A percentile compares a stretch with the other conserved stretches of the same genome.
phyloP scores from a whole-genome alignment of 1,140 invertebrate genomes.

The Chionoecetes opilio region DNA sequence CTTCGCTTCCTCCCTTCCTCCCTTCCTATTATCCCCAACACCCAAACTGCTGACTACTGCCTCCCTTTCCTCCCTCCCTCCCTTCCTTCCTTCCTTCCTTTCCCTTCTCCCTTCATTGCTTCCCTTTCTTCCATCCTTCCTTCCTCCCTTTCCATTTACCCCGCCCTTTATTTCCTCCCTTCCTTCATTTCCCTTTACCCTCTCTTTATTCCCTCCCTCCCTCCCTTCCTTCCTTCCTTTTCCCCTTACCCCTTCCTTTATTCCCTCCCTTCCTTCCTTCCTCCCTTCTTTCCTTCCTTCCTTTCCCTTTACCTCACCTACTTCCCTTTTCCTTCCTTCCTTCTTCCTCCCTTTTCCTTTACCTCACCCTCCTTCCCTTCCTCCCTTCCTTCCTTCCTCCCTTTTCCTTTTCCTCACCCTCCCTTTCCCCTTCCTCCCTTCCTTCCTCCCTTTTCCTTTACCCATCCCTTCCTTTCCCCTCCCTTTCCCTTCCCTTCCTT shows the following conservation, averaged over 20 bases:
- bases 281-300: background rate
- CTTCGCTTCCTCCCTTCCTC: background rate
- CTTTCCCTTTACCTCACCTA: background rate
- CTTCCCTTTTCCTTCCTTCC: background rate
- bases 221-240: background rate
- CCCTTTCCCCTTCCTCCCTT: background rate
- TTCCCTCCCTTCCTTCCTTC: background rate
- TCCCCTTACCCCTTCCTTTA: background rate
- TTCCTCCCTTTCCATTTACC: background rate
- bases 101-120: background rate
- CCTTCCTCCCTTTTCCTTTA: background rate
- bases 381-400: background rate
- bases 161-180: background rate
- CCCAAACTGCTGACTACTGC: background rate
- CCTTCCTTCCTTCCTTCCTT: background rate
- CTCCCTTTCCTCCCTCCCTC: background rate
- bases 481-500: background rate
- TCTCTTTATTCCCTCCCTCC: no score
- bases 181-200: background rate
- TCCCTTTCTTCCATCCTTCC: background rate
- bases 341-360: background rate
- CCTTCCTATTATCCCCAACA: background rate
- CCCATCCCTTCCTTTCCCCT: background rate
- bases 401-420: background rate
- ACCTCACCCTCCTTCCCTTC: background rate